Conservation (phyloP, 2,888 invertebrate genomes). For the Pardosa pseudoannulata region DNA sequence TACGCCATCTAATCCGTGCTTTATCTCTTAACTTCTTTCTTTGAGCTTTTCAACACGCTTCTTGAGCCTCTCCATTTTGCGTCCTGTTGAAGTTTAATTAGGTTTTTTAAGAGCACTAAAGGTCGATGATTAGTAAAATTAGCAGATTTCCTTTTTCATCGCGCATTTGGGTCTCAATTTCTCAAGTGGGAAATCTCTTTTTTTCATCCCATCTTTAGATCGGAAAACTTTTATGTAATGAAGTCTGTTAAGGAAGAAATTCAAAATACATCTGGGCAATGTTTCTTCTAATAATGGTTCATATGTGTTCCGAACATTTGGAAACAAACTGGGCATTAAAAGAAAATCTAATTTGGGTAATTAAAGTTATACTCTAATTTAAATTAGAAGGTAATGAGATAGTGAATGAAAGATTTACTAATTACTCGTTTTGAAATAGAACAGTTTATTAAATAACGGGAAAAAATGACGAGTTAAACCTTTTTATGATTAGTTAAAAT, state of each 20-base stretch:
- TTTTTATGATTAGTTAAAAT: no score
- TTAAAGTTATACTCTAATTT: no score
- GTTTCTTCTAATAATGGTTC: no score
- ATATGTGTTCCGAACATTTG: no score
- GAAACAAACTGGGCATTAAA: no score
- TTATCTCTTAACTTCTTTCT: conserved; percentile 26
- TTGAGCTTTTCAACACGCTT: conserved; percentile 29
- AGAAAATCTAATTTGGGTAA: no score
- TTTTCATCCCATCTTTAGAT: background rate
- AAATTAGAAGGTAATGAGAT: no score
- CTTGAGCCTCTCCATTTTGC: conserved; percentile 28
- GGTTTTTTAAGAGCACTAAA: conserved; percentile 46
- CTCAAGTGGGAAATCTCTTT: background rate
- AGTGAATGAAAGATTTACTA: no score
- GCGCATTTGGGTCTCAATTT: conserved; percentile 12
- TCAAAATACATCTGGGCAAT: no score
- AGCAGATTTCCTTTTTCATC: conserved; percentile 20
- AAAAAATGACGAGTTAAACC: no score
- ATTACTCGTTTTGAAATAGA: no score
- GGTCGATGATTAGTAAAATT: conserved; percentile 56
- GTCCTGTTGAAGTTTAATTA: conserved; percentile 65
- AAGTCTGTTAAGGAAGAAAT: background rate
- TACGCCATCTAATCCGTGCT: conserved; percentile 37
- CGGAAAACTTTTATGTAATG: background rate
- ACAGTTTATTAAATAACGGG: no score